Evolutionary conservation across 2,888 invertebrate species (phyloP).

Genomic region (Pachydiplax longipennis): DNA sequence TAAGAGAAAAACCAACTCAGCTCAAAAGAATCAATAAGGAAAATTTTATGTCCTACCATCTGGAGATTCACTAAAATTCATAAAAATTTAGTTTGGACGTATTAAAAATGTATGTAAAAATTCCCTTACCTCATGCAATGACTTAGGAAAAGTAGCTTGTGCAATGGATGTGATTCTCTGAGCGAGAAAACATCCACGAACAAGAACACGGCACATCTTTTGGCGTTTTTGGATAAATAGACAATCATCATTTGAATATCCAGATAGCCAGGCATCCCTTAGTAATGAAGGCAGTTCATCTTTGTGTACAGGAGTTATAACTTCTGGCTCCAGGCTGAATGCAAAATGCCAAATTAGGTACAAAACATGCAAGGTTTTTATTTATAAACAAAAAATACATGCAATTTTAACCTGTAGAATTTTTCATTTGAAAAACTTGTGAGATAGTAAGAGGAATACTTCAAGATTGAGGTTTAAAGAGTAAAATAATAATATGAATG

Average conservation of each 20-base stretch:
- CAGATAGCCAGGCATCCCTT: not conserved
- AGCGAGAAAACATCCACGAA: not conserved
- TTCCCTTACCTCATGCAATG: not conserved
- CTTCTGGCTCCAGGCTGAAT: conserved; percentile 4
- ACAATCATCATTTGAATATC: not conserved
- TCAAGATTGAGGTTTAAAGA: too few relatives aligned
- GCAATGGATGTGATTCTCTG: not conserved
- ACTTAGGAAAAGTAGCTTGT: not conserved
- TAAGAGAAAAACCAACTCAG: too few relatives aligned
- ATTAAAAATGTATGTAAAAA: not conserved
- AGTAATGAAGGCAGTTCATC: not conserved
- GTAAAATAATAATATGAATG: too few relatives aligned
- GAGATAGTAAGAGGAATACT: too few relatives aligned
- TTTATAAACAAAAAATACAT: too few relatives aligned
- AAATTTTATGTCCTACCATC: too few relatives aligned
- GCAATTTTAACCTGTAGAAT: too few relatives aligned
- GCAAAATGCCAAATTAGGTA: not conserved
- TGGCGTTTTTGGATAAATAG: not conserved
- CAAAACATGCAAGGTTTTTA: not conserved
- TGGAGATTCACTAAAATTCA: too few relatives aligned
- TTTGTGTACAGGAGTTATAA: not conserved
- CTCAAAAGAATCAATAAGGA: too few relatives aligned
- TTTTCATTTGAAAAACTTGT: too few relatives aligned
- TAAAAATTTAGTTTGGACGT: not conserved
- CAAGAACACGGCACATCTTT: conserved; percentile 27